Conservation (phyloP, 1,140 invertebrate genomes). For the Nasonia longicornis region DNA sequence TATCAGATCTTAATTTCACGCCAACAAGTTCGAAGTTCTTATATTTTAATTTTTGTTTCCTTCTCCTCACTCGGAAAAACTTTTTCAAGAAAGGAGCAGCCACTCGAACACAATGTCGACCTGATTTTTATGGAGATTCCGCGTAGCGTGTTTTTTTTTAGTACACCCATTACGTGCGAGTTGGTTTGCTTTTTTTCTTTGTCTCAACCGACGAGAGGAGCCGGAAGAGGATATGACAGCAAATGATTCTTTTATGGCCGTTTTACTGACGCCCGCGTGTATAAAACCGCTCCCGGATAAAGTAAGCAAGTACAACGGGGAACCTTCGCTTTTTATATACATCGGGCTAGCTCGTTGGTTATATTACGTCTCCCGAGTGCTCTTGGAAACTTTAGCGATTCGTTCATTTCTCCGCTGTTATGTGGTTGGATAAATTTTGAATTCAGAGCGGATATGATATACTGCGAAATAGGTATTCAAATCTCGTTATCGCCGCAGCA, state of each 20-base stretch:
- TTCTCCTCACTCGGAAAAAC: not conserved
- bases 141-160: too few species aligned
- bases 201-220: too few species aligned
- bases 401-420: too few species aligned
- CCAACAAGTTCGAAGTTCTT: not conserved
- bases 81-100: not conserved
- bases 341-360: too few species aligned
- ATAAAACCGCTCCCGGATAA: not conserved
- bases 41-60: not conserved
- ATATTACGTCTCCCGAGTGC: not conserved
- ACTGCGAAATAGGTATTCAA: too few species aligned
- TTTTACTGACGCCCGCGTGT: constrained; percentile 3
- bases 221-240: not conserved
- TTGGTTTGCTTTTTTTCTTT: too few species aligned
- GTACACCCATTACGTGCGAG: too few species aligned
- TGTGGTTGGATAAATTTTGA: too few species aligned
- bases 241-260: constrained; percentile 4
- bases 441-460: too few species aligned
- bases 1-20: constrained; percentile 10
- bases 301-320: not conserved
- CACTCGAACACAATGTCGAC: too few species aligned
- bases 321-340: not conserved
- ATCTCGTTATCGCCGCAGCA: too few species aligned
- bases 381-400: not conserved
- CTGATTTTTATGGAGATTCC: too few species aligned